phyloP scores from a whole-genome alignment of 2,797 vertebrate species.

The Lemur catta region DNA sequence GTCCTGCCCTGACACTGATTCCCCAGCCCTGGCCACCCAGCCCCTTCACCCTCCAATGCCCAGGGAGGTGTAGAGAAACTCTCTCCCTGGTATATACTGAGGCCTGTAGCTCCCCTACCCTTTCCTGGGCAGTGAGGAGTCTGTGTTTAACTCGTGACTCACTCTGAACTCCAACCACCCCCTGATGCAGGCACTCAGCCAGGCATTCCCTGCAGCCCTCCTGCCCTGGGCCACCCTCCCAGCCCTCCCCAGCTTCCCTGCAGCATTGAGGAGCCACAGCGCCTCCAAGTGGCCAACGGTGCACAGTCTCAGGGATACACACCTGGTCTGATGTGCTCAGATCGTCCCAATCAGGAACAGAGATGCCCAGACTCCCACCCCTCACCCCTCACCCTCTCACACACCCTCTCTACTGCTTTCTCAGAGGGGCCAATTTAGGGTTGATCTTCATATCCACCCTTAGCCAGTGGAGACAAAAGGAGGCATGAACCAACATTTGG shows the following conservation, averaged over 20 bases:
- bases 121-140: not conserved
- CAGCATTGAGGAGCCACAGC: not conserved
- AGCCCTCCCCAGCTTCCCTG: no score
- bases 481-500: not conserved
- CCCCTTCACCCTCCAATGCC: fast-evolving
- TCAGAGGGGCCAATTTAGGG: not conserved
- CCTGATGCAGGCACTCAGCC: not conserved
- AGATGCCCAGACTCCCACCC: not conserved
- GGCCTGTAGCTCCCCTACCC: fast-evolving
- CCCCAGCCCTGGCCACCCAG: fast-evolving
- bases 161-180: not conserved
- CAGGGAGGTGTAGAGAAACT: not conserved
- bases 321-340: not conserved
- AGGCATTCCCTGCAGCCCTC: not conserved
- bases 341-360: not conserved
- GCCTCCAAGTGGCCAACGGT: not conserved
- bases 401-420: not conserved
- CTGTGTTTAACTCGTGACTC: not conserved
- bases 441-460: not conserved
- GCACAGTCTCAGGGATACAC: not conserved
- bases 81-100: not conserved
- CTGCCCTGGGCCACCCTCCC: not conserved
- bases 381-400: not conserved
- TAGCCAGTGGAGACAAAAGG: not conserved
- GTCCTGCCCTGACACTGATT: not conserved